Conservation (phyloP, 2,888 invertebrate genomes). For the Alloplasta piceator region DNA sequence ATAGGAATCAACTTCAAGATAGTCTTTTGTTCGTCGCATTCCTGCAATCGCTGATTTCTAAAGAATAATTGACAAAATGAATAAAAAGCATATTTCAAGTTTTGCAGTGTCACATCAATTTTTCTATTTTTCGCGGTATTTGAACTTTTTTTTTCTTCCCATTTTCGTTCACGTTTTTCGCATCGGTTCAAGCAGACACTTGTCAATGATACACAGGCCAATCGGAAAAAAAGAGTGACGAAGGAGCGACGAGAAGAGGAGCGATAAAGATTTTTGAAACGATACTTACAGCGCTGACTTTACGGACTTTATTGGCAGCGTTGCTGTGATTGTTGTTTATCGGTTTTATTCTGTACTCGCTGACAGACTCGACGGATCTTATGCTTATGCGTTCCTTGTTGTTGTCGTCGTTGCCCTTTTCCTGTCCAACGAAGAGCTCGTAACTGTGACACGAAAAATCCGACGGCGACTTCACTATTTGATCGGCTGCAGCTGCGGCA, state of each 20-base stretch:
- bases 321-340: conserved; percentile 82
- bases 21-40: no score
- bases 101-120: no score
- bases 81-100: no score
- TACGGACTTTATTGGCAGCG: conserved; percentile 89
- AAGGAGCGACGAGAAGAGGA: not conserved
- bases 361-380: conserved; percentile 94
- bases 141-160: conserved; percentile 6
- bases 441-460: conserved; percentile 96
- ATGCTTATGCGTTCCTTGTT: conserved; percentile 97
- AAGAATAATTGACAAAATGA: no score
- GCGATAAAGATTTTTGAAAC: not conserved
- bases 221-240: not conserved
- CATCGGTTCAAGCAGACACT: conserved; percentile 2
- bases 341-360: conserved; percentile 87
- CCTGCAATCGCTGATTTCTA: no score
- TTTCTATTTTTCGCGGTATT: no score
- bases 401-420: conserved; percentile 94
- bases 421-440: conserved; percentile 95
- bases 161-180: not conserved
- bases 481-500: conserved; percentile 84
- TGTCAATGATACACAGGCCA: not conserved
- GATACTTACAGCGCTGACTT: conserved; percentile 94
- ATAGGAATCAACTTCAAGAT: no score
- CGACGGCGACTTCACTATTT: conserved; percentile 94